Evolutionary conservation across 1,140 invertebrate genomes (phyloP).

Genomic region (Diorhabda sublineata): DNA sequence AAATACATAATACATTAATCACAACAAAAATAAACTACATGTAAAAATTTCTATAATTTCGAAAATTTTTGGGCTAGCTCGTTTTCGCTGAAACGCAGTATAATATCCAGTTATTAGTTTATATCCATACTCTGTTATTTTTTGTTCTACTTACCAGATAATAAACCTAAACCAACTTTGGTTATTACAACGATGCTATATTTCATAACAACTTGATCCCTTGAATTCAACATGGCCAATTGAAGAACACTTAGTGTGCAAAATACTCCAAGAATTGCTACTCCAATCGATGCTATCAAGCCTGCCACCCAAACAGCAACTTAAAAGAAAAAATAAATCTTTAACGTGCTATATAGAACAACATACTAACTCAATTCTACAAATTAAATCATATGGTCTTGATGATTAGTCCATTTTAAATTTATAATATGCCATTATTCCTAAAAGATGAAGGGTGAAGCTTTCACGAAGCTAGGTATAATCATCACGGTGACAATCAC

Average conservation of each 20-base stretch:
- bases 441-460: too few species aligned
- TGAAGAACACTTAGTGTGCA: conserved; percentile 74
- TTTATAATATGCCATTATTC: too few species aligned
- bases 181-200: conserved; percentile 69
- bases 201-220: conserved; percentile 70
- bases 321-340: conserved; percentile 48
- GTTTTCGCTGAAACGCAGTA: too few species aligned
- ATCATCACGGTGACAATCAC: too few species aligned
- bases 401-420: too few species aligned
- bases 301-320: conserved; percentile 75
- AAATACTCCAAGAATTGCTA: conserved; percentile 66
- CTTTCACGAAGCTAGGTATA: too few species aligned
- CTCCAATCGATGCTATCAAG: conserved; percentile 65
- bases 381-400: too few species aligned
- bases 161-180: conserved; percentile 69
- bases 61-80: too few species aligned
- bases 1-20: neutral
- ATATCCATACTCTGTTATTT: neutral
- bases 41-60: too few species aligned
- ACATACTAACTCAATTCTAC: too few species aligned
- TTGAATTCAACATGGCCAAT: conserved; percentile 77
- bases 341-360: too few species aligned
- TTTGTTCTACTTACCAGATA: conserved; percentile 62
- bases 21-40: too few species aligned
- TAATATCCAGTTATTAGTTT: neutral